Evolutionary conservation across 2,888 invertebrate genomes (phyloP), one percentile per base, ranked within the genome.

Genomic region (Athalia cordata): DNA sequence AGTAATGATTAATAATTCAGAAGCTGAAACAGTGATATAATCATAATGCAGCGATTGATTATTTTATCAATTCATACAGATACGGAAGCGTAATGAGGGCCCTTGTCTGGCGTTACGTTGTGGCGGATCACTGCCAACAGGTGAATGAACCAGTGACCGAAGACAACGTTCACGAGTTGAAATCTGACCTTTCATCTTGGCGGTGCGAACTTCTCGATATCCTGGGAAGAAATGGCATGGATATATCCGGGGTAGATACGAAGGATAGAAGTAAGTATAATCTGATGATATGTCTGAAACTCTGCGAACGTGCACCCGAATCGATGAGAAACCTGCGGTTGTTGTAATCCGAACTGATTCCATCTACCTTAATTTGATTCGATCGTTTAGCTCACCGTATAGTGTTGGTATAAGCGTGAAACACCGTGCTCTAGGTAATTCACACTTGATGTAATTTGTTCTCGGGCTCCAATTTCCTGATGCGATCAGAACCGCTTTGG

Each of bases 141-240:
- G 96, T 97, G 83, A 95, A 96, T 83, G 95, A 95, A 74, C 93
- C 95, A 0, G 97, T 98, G 0, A 97, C 97, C 0, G 98, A 98
- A 89, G 98, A 99, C 84, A 96, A 97, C 86, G 93, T 99, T 80
- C 98, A 98, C 86, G 98, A 98, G 91, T 94, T 99, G 50, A 98
- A 98, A 90, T 96, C 96, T 84, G 98, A 98, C 85, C 95, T 99
- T 62, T 97, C 97, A 0, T 94, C 98, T 0, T 95, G 98, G 92
- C 93, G 97, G 82, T 98, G 96, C 87, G 98, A 99, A 88, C 92
- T 99, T 82, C 91, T 98, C 0, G 98, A 98, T 84, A 96, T 98
- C 52, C 93, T 98, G 68, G 94, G 94, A 81, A 95, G 93, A 88
- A 98, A 97, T 86, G 98, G 98, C 62, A 94, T 97, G 95, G 95